Evolutionary conservation across 2,113 vertebrate genomes (phyloP).

Genomic region (Gymnocephalus cernua): DNA sequence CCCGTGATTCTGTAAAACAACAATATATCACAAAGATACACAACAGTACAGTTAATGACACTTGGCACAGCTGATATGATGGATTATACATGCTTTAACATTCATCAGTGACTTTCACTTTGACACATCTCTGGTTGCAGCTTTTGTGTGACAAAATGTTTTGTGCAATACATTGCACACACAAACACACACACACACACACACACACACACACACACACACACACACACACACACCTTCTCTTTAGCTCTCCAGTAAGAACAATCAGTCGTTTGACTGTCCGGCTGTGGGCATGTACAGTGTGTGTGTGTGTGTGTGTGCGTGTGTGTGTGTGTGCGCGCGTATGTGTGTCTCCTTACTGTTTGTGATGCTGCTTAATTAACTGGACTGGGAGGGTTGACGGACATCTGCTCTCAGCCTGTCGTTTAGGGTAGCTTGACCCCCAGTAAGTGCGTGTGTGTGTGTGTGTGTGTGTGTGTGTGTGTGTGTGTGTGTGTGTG

Average conservation of each 20-base stretch:
- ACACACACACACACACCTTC: background rate
- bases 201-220: background rate
- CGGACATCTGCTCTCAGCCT: conserved; percentile 80
- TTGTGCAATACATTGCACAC: background rate
- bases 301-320: conserved; percentile 28
- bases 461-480: conserved; percentile 34
- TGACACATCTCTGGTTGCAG: background rate
- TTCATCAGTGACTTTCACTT: background rate
- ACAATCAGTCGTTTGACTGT: conserved; percentile 43
- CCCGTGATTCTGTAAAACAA: too few relatives aligned
- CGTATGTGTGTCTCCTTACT: conserved; percentile 48
- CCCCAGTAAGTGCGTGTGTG: conserved; percentile 41
- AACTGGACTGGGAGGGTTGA: conserved; percentile 77
- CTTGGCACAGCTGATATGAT: background rate
- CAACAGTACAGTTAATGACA: too few relatives aligned
- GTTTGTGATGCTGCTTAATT: conserved; percentile 76
- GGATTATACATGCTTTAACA: too few relatives aligned
- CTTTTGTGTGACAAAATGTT: background rate
- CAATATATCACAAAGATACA: too few relatives aligned
- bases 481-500: conserved; percentile 42
- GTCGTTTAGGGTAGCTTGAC: conserved; percentile 72
- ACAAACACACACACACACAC: background rate
- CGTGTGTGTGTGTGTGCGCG: conserved; percentile 28
- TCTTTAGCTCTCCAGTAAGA: conserved; percentile 1
- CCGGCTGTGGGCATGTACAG: conserved; percentile 32